A percentile compares a stretch with the other conserved stretches of the same genome.
phyloP scores from a whole-genome alignment of 2,113 vertebrate species.

The Corydoras maculifer region DNA sequence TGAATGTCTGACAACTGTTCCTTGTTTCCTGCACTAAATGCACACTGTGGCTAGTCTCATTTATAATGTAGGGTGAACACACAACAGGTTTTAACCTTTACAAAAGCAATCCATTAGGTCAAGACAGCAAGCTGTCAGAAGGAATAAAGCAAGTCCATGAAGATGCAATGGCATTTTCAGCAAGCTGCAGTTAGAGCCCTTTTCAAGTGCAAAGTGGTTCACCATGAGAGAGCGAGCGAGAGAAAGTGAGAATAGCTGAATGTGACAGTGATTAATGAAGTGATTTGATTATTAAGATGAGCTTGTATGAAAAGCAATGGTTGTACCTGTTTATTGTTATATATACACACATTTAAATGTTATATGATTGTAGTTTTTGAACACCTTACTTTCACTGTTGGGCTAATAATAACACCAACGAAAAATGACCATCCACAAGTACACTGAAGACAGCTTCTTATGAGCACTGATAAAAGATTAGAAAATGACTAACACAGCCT shows the following conservation, averaged over 20 bases:
- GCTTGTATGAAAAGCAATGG: neutral
- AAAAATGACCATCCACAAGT: too few species aligned
- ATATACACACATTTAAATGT: too few species aligned
- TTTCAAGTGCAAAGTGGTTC: neutral
- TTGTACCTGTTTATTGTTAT: too few species aligned
- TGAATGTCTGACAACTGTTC: neutral
- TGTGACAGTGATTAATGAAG: constrained; percentile 29
- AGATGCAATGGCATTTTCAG: neutral
- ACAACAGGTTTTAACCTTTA: constrained; percentile 28
- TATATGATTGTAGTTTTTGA: too few species aligned
- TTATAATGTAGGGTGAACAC: constrained; percentile 6
- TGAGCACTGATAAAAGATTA: too few species aligned
- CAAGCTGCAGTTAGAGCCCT: neutral
- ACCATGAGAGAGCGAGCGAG: constrained; percentile 2
- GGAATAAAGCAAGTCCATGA: constrained; percentile 1
- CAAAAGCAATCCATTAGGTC: constrained; percentile 35
- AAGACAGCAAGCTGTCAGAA: neutral
- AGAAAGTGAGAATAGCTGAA: neutral
- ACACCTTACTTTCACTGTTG: too few species aligned
- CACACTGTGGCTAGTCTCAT: neutral
- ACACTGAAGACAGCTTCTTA: too few species aligned
- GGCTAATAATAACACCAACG: too few species aligned
- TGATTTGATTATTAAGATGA: constrained; percentile 7
- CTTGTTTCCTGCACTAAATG: neutral
- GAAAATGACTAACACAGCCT: too few species aligned